These are phyloP conservation scores for Odontesthes bonariensis DNA, from an alignment of 2,113 vertebrate species.

Conservation along the genomic window DNA sequence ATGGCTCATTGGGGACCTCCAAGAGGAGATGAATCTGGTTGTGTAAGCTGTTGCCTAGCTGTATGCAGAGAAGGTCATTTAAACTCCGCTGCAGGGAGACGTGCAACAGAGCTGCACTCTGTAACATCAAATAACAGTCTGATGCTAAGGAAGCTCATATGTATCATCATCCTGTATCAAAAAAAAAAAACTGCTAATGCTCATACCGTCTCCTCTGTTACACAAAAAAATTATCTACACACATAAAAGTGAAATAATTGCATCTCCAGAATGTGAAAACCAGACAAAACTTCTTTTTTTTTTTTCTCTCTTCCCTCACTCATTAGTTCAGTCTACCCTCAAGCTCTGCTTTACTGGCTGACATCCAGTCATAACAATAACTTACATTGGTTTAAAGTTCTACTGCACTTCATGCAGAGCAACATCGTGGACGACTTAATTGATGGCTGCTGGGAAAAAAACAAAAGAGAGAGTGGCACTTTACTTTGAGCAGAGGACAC, in stretches of 20 bases:
- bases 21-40: constrained; percentile 47
- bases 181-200: neutral
- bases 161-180: neutral
- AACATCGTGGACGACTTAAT: neutral
- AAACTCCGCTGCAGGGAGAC: constrained; percentile 23
- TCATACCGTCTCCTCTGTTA: neutral
- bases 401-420: constrained; percentile 5
- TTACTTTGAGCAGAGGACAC: constrained; percentile 47
- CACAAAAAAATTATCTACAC: neutral
- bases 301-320: too few relatives aligned
- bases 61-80: constrained; percentile 22
- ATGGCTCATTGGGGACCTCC: neutral
- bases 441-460: constrained; percentile 1
- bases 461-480: constrained; percentile 33
- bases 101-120: neutral
- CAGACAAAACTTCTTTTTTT: constrained; percentile 12
- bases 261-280: constrained; percentile 14
- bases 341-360: neutral
- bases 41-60: constrained; percentile 38
- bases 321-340: neutral
- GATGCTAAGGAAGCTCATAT: neutral
- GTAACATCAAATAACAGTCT: neutral
- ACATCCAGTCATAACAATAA: neutral
- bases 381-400: neutral
- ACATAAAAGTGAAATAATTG: neutral